Conservation (phyloP, 2,113 vertebrate species). For the Malurus cyaneus region DNA sequence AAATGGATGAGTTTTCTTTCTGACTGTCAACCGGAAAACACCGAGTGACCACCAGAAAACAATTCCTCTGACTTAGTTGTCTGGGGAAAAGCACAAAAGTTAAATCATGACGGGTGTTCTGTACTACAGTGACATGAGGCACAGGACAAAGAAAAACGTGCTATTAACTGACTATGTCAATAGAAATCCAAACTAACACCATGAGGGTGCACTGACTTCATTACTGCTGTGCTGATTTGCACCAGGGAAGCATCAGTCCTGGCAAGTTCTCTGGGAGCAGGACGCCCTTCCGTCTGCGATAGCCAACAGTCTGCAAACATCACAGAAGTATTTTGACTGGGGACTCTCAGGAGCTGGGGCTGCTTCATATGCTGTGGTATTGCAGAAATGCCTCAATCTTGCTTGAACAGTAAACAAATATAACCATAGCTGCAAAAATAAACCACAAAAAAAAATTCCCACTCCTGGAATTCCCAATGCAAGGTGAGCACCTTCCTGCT, state of each 20-base stretch:
- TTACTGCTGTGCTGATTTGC: neutral
- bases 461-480: neutral
- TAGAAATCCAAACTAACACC: neutral
- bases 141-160: neutral
- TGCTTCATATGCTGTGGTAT: neutral
- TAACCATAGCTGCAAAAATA: neutral
- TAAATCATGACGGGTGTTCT: neutral
- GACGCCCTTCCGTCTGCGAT: neutral
- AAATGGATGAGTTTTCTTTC: neutral
- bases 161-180: accelerated
- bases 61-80: neutral
- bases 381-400: neutral
- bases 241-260: neutral
- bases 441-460: neutral
- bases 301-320: neutral
- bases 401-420: neutral
- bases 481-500: neutral
- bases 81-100: neutral
- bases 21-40: neutral
- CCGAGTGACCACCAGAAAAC: neutral
- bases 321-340: neutral
- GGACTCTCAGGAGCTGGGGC: neutral
- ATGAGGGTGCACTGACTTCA: neutral
- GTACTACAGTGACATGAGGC: neutral
- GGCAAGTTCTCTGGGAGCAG: neutral